Percentiles rank a stretch among this genome's conserved stretches.
phyloP scores from a whole-genome alignment of 2,888 invertebrate genomes.

The Apodemia hepburni region DNA sequence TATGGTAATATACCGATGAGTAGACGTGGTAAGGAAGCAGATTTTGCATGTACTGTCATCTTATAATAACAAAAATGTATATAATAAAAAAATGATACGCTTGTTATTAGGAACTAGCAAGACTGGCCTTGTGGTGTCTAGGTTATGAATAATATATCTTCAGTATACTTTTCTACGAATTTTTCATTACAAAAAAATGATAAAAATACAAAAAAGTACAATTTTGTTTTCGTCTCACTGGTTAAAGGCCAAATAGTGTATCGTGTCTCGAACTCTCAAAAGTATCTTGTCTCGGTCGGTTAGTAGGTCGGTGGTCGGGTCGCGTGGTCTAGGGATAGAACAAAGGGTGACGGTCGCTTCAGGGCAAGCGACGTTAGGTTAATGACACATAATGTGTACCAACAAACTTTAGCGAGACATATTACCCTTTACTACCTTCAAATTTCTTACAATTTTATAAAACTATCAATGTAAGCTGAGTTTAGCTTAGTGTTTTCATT shows the following conservation, averaged over 20 bases:
- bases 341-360: slow-evolving; percentile 47
- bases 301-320: slow-evolving; percentile 28
- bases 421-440: slow-evolving; percentile 33
- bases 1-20: neutral
- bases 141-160: slow-evolving; percentile 8
- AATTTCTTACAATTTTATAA: slow-evolving; percentile 35
- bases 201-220: slow-evolving; percentile 14
- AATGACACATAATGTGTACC: slow-evolving; percentile 65
- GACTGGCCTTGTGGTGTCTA: slow-evolving; percentile 15
- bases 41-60: slow-evolving; percentile 1
- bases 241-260: slow-evolving; percentile 22
- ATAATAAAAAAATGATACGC: slow-evolving; percentile 13
- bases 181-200: slow-evolving; percentile 2
- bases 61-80: slow-evolving; percentile 12
- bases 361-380: slow-evolving; percentile 52
- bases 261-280: slow-evolving; percentile 18
- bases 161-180: slow-evolving; percentile 9
- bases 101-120: slow-evolving; percentile 15
- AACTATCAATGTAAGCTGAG: slow-evolving; percentile 33
- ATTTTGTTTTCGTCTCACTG: slow-evolving; percentile 46
- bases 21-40: neutral
- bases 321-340: slow-evolving; percentile 48
- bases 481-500: slow-evolving; percentile 49
- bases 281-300: slow-evolving; percentile 19
- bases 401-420: slow-evolving; percentile 74